Evolutionary conservation across 2,113 vertebrate genomes (phyloP), one percentile per base, ranked within the genome.

Genomic region (Cryptotis parvus): DNA sequence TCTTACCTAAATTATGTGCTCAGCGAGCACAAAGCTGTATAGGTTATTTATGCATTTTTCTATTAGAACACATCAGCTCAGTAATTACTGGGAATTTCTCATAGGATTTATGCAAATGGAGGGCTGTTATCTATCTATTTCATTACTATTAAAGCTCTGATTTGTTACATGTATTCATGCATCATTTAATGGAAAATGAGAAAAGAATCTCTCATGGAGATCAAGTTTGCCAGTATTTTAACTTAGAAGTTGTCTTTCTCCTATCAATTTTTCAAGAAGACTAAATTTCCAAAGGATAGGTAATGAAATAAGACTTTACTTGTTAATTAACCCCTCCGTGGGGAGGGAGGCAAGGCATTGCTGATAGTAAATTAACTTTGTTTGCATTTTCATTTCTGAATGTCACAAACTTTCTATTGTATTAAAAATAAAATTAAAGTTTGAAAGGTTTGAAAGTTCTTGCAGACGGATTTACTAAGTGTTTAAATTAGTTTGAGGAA

Each of bases 291-390:
- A 43, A 91, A 90, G 87, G 22, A 82, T 83, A 93, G 92, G 35
- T 92, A 72, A 14, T 81, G 26, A 91, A 88, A 76, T 63, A 83
- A 90, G 72, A 82, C 85, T 83, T 84, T 35, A 84, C 45, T 93
- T 95, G 91, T 77, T 90, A 95, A 93, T 94, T 93, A 95, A 95
- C 66, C 45, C 85, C 49, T 95, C 82, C 41, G 33, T 52, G 41
- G 37, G 82, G 73, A 94, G 77, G 82, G 66, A 94, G 85, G 65
- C 49, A 70, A 78, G n/a, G 58, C 37, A 94, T 20, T 91, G 61
- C 31, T 72, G 78, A 85, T 2, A 87, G 70, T 33, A 81, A 93
- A 94, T 93, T 93, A 93, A 91, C 55, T 81, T 72, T 82, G 49
- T 69, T 82, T 87, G 79, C 29, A 91, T 87, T 93, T 90, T 93